phyloP scores from a whole-genome alignment of 2,797 vertebrate species.

The Crocodylus rhombifer region DNA sequence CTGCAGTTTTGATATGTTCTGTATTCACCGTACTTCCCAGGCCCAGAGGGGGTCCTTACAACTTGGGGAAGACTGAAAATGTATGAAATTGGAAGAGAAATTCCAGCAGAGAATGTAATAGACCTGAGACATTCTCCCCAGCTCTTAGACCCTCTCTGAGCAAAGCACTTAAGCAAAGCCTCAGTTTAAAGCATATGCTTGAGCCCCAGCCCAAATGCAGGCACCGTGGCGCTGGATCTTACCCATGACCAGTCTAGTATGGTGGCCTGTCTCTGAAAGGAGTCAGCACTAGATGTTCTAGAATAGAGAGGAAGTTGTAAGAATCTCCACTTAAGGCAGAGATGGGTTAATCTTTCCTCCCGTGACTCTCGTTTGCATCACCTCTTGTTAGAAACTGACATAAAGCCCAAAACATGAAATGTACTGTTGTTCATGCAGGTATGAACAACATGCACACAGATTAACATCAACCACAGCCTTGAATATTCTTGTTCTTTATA shows the following conservation, averaged over 20 bases:
- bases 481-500: not conserved
- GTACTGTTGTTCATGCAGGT: not conserved
- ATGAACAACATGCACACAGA: not conserved
- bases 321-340: not conserved
- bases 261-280: not conserved
- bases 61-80: not conserved
- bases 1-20: not conserved
- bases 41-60: not conserved
- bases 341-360: not conserved
- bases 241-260: fast-evolving
- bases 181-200: fast-evolving
- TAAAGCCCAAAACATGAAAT: not conserved
- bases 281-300: not conserved
- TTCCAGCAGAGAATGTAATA: not conserved
- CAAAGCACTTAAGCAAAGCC: not conserved
- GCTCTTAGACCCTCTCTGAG: fast-evolving
- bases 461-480: not conserved
- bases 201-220: not conserved
- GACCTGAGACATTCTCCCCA: not conserved
- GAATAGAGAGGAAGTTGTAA: not conserved
- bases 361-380: not conserved
- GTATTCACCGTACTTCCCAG: not conserved
- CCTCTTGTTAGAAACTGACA: not conserved
- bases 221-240: fast-evolving
- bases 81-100: not conserved